Evolutionary conservation across 2,113 vertebrate genomes (phyloP).

Genomic region (Struthio camelus): DNA sequence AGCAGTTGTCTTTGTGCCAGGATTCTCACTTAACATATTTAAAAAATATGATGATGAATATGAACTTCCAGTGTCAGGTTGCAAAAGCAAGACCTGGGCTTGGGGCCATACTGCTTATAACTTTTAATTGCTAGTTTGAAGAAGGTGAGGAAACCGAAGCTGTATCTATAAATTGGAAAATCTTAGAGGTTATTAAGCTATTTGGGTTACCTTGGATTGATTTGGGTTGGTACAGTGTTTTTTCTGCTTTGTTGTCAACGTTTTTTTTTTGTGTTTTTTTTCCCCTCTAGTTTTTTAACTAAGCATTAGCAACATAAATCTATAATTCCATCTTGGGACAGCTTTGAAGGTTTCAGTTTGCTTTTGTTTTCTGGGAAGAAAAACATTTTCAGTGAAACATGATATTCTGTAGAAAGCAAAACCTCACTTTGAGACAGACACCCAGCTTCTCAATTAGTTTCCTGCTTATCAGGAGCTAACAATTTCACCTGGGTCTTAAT

Average conservation of each 20-base stretch:
- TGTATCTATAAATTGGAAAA: background rate
- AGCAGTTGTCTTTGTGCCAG: background rate
- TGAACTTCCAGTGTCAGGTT: background rate
- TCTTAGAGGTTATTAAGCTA: background rate
- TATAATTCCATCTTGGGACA: background rate
- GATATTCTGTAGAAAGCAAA: background rate
- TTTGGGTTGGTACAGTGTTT: background rate
- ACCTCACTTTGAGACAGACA: fast-evolving
- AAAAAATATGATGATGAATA: background rate
- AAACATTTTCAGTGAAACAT: background rate
- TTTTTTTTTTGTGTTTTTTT: no score
- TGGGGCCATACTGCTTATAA: background rate
- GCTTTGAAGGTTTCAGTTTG: background rate
- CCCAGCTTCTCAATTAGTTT: background rate
- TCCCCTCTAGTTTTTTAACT: background rate
- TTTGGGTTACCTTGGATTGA: background rate
- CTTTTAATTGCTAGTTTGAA: background rate
- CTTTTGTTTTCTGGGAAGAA: background rate
- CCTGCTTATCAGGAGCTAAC: background rate
- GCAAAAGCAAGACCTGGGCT: background rate
- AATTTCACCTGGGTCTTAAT: background rate
- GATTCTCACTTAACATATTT: background rate
- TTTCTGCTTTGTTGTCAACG: background rate
- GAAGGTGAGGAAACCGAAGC: background rate
- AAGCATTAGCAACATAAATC: background rate